Percentiles rank a stretch among this genome's conserved stretches.
phyloP scores from a whole-genome alignment of 1,140 invertebrate species.

The Aphelenchoides besseyi region DNA sequence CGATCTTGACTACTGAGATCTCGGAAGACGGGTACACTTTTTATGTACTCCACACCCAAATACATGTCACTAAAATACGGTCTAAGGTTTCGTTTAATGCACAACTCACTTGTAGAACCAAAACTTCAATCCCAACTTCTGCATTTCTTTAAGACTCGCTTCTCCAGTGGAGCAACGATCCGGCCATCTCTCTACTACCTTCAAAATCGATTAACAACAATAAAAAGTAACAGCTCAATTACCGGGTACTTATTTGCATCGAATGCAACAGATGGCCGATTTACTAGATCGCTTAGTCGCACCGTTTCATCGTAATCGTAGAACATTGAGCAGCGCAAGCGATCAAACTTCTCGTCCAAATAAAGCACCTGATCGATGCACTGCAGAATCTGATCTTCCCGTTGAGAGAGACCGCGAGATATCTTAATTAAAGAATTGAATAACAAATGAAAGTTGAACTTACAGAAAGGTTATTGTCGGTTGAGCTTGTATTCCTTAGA shows the following conservation, averaged over 20 bases:
- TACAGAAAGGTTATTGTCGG: slow-evolving; percentile 4
- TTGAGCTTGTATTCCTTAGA: background rate
- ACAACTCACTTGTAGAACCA: slow-evolving; percentile 21
- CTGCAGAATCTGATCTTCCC: slow-evolving; percentile 9
- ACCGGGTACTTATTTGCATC: slow-evolving; percentile 30
- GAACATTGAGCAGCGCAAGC: slow-evolving; percentile 21
- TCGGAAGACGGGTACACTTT: slow-evolving; percentile 23
- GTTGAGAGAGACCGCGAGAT: slow-evolving; percentile 7
- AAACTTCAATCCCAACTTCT: slow-evolving; percentile 25
- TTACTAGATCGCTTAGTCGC: slow-evolving; percentile 19
- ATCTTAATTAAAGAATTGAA: background rate
- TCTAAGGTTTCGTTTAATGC: too few species aligned
- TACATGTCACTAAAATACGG: slow-evolving; percentile 23
- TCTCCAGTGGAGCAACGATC: slow-evolving; percentile 2
- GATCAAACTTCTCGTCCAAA: slow-evolving; percentile 26
- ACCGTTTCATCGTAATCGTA: slow-evolving; percentile 15
- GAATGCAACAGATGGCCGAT: background rate
- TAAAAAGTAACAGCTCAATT: background rate
- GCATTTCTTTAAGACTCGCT: background rate
- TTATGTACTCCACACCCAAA: slow-evolving; percentile 24
- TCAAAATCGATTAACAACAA: background rate
- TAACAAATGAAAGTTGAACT: slow-evolving; percentile 13
- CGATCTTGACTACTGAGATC: slow-evolving; percentile 5
- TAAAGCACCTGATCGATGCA: slow-evolving; percentile 25
- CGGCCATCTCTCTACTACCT: slow-evolving; percentile 27